Conservation (phyloP, 2,113 vertebrate species). For the Varanus salvator region DNA sequence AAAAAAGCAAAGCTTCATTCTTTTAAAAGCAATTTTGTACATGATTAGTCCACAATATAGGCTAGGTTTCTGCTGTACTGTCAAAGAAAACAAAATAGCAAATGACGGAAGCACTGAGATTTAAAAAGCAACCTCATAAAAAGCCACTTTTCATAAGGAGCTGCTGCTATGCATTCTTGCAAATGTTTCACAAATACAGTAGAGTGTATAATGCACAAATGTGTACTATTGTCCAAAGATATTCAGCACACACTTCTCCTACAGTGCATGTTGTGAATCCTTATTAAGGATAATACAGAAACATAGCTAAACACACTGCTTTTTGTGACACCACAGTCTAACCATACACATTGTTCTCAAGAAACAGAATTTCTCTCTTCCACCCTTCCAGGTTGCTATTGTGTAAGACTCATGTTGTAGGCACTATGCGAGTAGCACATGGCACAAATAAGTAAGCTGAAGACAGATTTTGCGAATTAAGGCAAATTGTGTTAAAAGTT, state of each 20-base stretch:
- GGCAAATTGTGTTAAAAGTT: slow-evolving; percentile 24
- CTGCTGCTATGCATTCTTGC: neutral
- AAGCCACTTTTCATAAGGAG: neutral
- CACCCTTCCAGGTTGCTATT: neutral
- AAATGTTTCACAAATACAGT: slow-evolving; percentile 11
- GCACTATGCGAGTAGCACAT: neutral
- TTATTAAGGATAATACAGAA: slow-evolving; percentile 8
- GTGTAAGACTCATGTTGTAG: slow-evolving; percentile 8
- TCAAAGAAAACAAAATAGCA: neutral
- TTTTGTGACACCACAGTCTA: neutral
- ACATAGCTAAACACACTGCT: slow-evolving; percentile 20
- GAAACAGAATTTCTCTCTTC: neutral
- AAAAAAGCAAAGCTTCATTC: slow-evolving; percentile 6
- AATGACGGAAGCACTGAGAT: slow-evolving; percentile 28
- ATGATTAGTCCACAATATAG: slow-evolving; percentile 16
- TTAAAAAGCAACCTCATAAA: slow-evolving; percentile 14
- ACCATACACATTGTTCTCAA: neutral
- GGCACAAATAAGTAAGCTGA: neutral
- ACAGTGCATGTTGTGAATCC: neutral
- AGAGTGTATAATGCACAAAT: neutral
- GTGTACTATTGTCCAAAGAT: neutral
- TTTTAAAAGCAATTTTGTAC: slow-evolving; percentile 51
- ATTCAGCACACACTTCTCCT: neutral
- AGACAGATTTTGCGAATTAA: slow-evolving; percentile 10
- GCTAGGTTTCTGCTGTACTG: slow-evolving; percentile 1